Evolutionary conservation across 2,888 invertebrate genomes (phyloP).

Genomic region (Dryocosmus kuriphilus): DNA sequence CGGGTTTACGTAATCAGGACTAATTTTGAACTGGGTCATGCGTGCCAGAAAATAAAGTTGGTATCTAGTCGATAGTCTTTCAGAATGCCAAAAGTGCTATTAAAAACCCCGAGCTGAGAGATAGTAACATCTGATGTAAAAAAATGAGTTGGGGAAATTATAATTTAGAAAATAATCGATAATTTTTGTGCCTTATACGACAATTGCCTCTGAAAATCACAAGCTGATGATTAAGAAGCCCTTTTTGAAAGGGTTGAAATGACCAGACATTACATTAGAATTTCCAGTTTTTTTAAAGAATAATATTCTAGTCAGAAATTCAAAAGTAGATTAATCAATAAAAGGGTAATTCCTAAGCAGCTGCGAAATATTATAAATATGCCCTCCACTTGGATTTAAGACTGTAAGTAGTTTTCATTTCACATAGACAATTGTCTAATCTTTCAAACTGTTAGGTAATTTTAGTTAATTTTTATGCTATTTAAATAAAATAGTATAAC

Average conservation of each 20-base stretch:
- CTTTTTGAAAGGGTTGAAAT: too few species aligned
- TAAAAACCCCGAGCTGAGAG: neutral
- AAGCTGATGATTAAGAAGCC: constrained; percentile 52
- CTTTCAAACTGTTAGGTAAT: too few species aligned
- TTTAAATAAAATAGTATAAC: too few species aligned
- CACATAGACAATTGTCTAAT: too few species aligned
- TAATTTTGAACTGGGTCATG: constrained; percentile 65
- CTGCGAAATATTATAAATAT: too few species aligned
- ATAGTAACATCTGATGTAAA: neutral
- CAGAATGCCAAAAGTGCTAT: neutral
- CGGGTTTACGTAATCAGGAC: constrained; percentile 65
- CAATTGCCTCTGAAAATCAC: constrained; percentile 20
- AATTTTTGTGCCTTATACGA: neutral
- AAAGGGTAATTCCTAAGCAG: too few species aligned
- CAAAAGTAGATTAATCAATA: too few species aligned
- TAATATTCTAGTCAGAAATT: too few species aligned
- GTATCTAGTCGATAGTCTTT: constrained; percentile 44
- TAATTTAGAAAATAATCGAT: constrained; percentile 2
- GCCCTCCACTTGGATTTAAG: too few species aligned
- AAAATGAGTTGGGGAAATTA: neutral
- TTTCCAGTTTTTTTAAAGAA: too few species aligned
- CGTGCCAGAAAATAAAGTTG: constrained; percentile 57
- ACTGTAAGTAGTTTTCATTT: too few species aligned
- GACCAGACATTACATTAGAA: neutral
- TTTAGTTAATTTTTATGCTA: too few species aligned